These are phyloP conservation scores for Torymus auratus DNA, from an alignment of 2,888 invertebrate species.

Conservation along the genomic window DNA sequence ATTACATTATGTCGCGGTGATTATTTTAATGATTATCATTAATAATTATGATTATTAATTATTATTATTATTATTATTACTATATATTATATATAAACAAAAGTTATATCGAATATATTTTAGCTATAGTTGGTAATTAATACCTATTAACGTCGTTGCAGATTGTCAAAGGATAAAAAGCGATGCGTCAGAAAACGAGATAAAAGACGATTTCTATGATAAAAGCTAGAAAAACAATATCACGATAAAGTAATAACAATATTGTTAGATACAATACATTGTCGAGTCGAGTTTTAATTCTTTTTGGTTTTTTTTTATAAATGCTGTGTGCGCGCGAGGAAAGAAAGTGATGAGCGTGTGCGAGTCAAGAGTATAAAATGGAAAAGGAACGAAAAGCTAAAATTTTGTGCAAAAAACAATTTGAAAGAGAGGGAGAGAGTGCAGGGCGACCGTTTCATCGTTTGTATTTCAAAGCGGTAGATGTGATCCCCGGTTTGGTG, in stretches of 20 bases:
- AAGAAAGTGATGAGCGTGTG: constrained; percentile 8
- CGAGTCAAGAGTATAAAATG: constrained; percentile 26
- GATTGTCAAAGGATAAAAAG: constrained; percentile 60
- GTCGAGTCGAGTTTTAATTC: constrained; percentile 69
- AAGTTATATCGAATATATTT: constrained; percentile 76
- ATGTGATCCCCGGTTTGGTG: constrained; percentile 75
- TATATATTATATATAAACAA: constrained; percentile 69
- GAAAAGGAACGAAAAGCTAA: constrained; percentile 17
- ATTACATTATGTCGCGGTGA: constrained; percentile 56
- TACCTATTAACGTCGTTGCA: constrained; percentile 75
- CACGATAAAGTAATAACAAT: constrained; percentile 15
- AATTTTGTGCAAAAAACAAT: constrained; percentile 43
- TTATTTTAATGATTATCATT: constrained; percentile 64
- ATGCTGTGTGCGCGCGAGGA: constrained; percentile 57
- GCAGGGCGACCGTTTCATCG: constrained; percentile 42
- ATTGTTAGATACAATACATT: constrained; percentile 16
- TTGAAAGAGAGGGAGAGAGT: background rate
- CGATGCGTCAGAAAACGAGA: constrained; percentile 74
- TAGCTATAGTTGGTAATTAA: constrained; percentile 75
- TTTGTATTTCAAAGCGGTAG: constrained; percentile 57
- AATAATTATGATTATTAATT: constrained; percentile 65
- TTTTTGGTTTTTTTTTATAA: constrained; percentile 67
- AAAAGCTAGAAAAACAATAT: constrained; percentile 17
- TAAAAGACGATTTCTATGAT: constrained; percentile 51
- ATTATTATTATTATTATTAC: constrained; percentile 66